These are phyloP conservation scores for Loripinus fragilis DNA, from an alignment of 2,888 invertebrate species.

Conservation along the genomic window DNA sequence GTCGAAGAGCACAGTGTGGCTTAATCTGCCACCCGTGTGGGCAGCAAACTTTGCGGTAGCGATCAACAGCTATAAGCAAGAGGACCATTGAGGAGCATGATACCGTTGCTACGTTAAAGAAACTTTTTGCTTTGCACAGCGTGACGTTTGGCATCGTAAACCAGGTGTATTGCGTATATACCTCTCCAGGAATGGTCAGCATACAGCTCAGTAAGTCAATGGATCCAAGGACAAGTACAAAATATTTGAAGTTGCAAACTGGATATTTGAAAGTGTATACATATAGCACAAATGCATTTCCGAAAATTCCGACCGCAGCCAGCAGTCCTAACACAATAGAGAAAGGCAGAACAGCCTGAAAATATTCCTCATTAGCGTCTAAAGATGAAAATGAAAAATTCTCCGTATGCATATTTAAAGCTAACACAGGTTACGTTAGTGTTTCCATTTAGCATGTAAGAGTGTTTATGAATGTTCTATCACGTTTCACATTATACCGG, in stretches of 20 bases:
- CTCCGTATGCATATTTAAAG: too few species aligned
- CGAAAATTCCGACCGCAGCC: conserved; percentile 38
- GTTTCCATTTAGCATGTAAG: too few species aligned
- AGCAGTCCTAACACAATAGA: conserved; percentile 37
- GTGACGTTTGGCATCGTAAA: conserved; percentile 37
- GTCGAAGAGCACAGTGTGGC: conserved; percentile 38
- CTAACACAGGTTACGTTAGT: too few species aligned
- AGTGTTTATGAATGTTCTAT: too few species aligned
- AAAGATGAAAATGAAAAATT: background rate
- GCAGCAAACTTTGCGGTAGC: conserved; percentile 53
- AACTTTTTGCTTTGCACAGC: conserved; percentile 53
- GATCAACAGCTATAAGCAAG: conserved; percentile 47
- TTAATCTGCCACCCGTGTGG: conserved; percentile 51
- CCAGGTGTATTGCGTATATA: conserved; percentile 46
- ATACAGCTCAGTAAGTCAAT: conserved; percentile 49
- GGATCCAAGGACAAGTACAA: conserved; percentile 51
- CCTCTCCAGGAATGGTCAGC: conserved; percentile 53
- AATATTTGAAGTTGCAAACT: conserved; percentile 57
- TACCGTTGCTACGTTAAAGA: conserved; percentile 49
- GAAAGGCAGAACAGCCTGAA: conserved; percentile 30
- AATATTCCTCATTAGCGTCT: background rate
- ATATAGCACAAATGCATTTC: conserved; percentile 50
- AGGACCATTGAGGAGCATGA: conserved; percentile 40
- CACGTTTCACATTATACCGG: too few species aligned
- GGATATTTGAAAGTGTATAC: conserved; percentile 53